Base-by-base conservation (phyloP, 2,113 vertebrate species). In the Peromyscus leucopus region DNA sequence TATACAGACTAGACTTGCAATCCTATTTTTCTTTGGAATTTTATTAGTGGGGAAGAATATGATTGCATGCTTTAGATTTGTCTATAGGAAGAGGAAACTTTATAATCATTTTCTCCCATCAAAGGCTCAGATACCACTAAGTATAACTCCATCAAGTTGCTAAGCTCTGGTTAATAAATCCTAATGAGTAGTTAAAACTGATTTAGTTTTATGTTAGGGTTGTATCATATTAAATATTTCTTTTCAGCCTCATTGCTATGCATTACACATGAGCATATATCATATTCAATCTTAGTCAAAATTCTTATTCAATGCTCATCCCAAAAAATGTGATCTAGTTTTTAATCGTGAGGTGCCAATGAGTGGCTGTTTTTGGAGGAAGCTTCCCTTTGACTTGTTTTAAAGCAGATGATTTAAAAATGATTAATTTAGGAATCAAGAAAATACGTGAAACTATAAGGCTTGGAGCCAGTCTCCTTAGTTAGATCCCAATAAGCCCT, bases 401-500 rank as follows among this genome's bases (percentile, higher is more conserved):
- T 93, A 95, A 97, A 83, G 84, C 33, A 24, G 63, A 95, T 96
- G 95, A 97, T 93, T 85, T 88, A 95, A 97, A 97, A 97, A 96
- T 96, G 95, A 97, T 97, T 95, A 97, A 95, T 90, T 96, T 96
- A 91, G 24, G 90, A 98, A 96, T 97, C 93, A 93, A 93, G 96
- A 90, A 97, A 97, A 92, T 93, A 94, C 97, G 95, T 96, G 92
- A 65, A 90, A 91, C 87, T 89, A 2, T 7, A 7, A 83, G 93
- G 65, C 96, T 80, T 92, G 51, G 92, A 94, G 96, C 96, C 96
- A 87, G 80, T 95, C 89, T 94, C 75, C 86, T 92, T 85, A 83
- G 71, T 94, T 79, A 96, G 94, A 97, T 85, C 90, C 89, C 96
- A 96, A 36, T 92, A 98, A 98, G 74, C 95, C 21, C 76, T 98